Percentiles rank a stretch among this genome's conserved stretches.
Conservation (phyloP, 2,888 invertebrate genomes). For the Andrena minutula region DNA sequence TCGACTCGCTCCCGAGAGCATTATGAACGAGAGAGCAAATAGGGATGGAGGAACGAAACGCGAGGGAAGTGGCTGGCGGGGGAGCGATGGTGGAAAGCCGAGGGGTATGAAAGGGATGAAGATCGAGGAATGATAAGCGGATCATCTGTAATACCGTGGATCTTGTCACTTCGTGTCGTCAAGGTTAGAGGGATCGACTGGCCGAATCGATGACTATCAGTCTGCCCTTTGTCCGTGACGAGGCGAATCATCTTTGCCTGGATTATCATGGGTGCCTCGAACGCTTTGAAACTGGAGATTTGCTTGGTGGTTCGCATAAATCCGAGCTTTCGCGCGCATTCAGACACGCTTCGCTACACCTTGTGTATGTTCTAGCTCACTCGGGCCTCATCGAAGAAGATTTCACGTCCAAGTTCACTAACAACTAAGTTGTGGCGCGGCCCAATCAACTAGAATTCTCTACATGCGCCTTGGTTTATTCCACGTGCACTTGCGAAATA, state of each 20-base stretch:
- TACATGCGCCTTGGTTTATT: no score
- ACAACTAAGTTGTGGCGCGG: no score
- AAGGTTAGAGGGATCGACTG: slow-evolving; percentile 18
- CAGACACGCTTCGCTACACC: no score
- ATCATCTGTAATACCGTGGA: slow-evolving; percentile 77
- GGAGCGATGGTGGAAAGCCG: slow-evolving; percentile 16
- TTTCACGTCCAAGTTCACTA: no score
- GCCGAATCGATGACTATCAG: slow-evolving; percentile 17
- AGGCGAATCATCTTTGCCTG: neutral
- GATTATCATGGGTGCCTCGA: neutral
- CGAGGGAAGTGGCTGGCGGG: slow-evolving; percentile 25
- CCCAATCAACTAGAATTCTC: no score
- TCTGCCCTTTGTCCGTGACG: neutral
- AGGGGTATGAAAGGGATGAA: slow-evolving; percentile 18
- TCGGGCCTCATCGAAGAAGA: no score
- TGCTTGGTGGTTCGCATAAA: neutral
- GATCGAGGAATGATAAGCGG: slow-evolving; percentile 76
- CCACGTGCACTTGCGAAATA: no score
- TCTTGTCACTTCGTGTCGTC: slow-evolving; percentile 66
- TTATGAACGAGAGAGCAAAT: slow-evolving; percentile 45
- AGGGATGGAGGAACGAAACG: slow-evolving; percentile 37
- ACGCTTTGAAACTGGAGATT: neutral
- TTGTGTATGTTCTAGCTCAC: no score
- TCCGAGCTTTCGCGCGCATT: neutral
- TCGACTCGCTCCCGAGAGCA: slow-evolving; percentile 10